Evolutionary conservation across 2,888 invertebrate species (phyloP).

Genomic region (Thecophora atra): DNA sequence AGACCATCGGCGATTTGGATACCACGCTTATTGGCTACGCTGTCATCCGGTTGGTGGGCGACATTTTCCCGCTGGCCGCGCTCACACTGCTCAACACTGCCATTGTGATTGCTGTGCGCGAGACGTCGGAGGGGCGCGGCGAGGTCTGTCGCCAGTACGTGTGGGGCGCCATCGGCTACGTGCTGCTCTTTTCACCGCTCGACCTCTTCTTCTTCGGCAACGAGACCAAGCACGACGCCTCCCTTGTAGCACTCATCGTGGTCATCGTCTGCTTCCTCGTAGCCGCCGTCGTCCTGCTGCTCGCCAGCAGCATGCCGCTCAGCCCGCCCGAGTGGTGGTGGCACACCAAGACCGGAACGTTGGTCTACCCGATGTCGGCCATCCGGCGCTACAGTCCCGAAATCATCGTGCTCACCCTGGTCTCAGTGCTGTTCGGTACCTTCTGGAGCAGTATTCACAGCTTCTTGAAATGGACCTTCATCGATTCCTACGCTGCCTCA

Average conservation of each 20-base stretch:
- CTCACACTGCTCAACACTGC: slow-evolving; percentile 78
- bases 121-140: slow-evolving; percentile 81
- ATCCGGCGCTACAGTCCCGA: slow-evolving; percentile 80
- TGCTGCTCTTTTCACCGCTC: slow-evolving; percentile 73
- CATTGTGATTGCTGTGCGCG: slow-evolving; percentile 83
- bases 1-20: slow-evolving; percentile 71
- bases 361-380: slow-evolving; percentile 82
- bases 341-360: slow-evolving; percentile 81
- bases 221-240: slow-evolving; percentile 53
- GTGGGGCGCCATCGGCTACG: slow-evolving; percentile 78
- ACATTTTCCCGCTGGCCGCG: slow-evolving; percentile 79
- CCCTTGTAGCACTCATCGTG: slow-evolving; percentile 52
- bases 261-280: slow-evolving; percentile 70
- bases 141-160: slow-evolving; percentile 83
- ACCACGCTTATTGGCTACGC: slow-evolving; percentile 78
- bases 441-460: slow-evolving; percentile 85
- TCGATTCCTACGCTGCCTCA: slow-evolving; percentile 51
- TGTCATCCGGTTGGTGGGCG: slow-evolving; percentile 75
- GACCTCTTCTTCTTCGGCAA: slow-evolving; percentile 61
- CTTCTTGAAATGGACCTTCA: slow-evolving; percentile 75
- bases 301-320: slow-evolving; percentile 73
- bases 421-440: slow-evolving; percentile 77
- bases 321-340: slow-evolving; percentile 90
- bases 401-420: slow-evolving; percentile 74
- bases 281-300: slow-evolving; percentile 71